phyloP scores from a whole-genome alignment of 2,113 vertebrate species.

The Illadopsis cleaveri region DNA sequence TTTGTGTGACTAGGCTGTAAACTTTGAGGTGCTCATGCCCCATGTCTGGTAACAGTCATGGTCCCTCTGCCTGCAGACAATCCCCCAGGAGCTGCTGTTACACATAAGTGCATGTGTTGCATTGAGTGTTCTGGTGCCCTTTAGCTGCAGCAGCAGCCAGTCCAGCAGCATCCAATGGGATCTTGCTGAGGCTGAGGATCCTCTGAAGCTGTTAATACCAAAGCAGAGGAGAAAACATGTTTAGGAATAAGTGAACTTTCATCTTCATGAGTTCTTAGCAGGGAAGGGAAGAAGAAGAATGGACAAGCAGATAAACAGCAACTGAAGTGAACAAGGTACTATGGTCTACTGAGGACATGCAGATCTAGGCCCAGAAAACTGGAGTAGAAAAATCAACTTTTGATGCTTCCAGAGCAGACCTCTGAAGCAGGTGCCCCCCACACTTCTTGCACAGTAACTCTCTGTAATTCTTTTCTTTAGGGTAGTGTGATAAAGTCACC shows the following conservation, averaged over 20 bases:
- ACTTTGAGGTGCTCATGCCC: neutral
- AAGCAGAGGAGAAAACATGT: neutral
- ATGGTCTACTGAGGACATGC: neutral
- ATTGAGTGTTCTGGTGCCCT: neutral
- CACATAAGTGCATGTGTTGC: rapidly evolving
- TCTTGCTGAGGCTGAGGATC: neutral
- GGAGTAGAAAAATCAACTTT: neutral
- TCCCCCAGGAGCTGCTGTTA: neutral
- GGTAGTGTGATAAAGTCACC: neutral
- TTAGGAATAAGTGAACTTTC: neutral
- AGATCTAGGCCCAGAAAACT: neutral
- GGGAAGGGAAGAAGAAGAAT: neutral
- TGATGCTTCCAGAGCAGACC: neutral
- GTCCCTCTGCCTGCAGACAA: neutral
- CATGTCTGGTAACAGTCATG: rapidly evolving
- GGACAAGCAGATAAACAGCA: neutral
- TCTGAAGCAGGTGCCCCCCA: neutral
- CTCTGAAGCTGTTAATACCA: neutral
- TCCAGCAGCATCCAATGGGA: neutral
- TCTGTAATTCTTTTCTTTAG: neutral
- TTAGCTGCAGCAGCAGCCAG: neutral
- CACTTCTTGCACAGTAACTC: neutral
- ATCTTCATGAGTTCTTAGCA: neutral
- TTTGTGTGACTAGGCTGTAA: neutral
- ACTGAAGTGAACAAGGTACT: neutral